Conservation (phyloP, 2,113 vertebrate species). For the Gymnorhina tibicen region DNA sequence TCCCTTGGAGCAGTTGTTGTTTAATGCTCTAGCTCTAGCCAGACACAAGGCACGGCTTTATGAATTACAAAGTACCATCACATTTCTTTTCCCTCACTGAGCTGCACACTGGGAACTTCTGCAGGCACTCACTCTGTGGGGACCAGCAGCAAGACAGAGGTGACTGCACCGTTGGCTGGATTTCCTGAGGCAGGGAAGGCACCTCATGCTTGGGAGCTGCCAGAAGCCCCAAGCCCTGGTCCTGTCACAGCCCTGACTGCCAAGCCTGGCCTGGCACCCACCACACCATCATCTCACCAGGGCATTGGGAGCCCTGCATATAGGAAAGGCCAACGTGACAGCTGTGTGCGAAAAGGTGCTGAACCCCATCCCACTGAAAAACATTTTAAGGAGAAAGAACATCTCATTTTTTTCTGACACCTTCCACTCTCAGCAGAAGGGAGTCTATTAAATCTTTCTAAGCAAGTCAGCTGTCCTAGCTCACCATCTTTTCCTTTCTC, state of each 20-base stretch:
- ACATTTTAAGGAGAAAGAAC: background rate
- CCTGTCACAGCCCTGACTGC: background rate
- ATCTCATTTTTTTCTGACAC: background rate
- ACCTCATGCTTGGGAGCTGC: background rate
- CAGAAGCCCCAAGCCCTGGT: background rate
- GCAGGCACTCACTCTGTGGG: background rate
- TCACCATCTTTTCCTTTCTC: background rate
- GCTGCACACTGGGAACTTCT: rapidly evolving
- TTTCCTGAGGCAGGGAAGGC: background rate
- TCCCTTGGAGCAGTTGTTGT: background rate
- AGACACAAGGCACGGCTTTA: background rate
- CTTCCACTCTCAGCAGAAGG: background rate
- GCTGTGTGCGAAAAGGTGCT: background rate
- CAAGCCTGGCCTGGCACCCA: background rate
- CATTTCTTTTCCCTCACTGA: background rate
- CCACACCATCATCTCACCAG: rapidly evolving
- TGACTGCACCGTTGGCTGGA: rapidly evolving
- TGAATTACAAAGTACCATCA: rapidly evolving
- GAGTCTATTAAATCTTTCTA: background rate
- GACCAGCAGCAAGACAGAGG: background rate
- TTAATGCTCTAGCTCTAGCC: background rate
- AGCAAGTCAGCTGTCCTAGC: background rate
- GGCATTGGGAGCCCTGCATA: rapidly evolving
- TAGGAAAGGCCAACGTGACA: background rate
- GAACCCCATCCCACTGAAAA: background rate